phyloP scores from a whole-genome alignment of 1,140 invertebrate species.

The Leptinotarsa lineolata region DNA sequence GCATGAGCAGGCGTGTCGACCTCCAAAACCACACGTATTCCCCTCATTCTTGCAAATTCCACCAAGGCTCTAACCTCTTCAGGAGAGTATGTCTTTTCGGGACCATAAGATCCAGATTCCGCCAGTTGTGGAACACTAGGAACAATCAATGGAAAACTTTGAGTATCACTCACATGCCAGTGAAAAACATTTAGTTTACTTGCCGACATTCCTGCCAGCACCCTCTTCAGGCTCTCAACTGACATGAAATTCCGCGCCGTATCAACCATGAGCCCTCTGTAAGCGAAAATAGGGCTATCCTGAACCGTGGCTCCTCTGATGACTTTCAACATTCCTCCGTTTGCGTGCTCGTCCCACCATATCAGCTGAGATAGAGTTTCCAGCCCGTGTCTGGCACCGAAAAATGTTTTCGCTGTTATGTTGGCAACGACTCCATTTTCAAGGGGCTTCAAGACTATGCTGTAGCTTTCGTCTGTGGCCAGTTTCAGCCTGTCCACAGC shows the following conservation, averaged over 20 bases:
- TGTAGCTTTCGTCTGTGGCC: conserved; percentile 76
- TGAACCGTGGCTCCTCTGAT: conserved; percentile 60
- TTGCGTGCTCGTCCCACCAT: conserved; percentile 71
- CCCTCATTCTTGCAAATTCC: conserved; percentile 68
- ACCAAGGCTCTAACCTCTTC: conserved; percentile 70
- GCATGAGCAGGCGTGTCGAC: conserved; percentile 83
- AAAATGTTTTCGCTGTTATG: conserved; percentile 71
- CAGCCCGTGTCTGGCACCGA: conserved; percentile 77
- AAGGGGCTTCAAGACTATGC: conserved; percentile 62
- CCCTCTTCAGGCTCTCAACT: conserved; percentile 68
- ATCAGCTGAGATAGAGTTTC: conserved; percentile 81
- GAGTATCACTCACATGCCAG: conserved; percentile 83
- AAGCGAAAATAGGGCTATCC: conserved; percentile 65
- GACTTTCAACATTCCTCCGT: conserved; percentile 64
- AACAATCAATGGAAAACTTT: conserved; percentile 79
- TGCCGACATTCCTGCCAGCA: conserved; percentile 76
- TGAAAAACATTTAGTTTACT: conserved; percentile 85
- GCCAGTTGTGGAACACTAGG: conserved; percentile 71
- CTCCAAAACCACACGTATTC: conserved; percentile 74
- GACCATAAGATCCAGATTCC: conserved; percentile 75
- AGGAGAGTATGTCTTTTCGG: conserved; percentile 69
- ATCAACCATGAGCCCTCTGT: conserved; percentile 76
- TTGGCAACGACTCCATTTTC: conserved; percentile 63
- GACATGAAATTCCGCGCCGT: conserved; percentile 78
- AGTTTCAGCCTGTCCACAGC: conserved; percentile 63